Base-by-base conservation (phyloP, 2,113 vertebrate species). In the Seriola quinqueradiata region DNA sequence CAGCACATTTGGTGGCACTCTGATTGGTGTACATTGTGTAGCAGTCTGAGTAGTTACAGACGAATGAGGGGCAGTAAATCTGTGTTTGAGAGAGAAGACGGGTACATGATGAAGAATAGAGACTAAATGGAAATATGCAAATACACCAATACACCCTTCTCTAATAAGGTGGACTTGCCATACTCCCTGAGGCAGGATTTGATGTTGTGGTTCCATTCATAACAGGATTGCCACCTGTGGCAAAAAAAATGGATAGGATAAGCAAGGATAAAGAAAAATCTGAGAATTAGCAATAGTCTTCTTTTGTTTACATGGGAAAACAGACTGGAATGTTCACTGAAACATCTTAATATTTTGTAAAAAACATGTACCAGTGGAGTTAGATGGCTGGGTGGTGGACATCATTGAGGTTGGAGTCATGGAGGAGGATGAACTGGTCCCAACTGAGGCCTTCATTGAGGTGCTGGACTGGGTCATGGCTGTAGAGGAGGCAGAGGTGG, bases 31-130 rank as follows among this genome's bases (percentile, higher is more conserved):
- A 94, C 83, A 89, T 83, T 19, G 17, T 59, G 77, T 93, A 92
- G 85, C 96, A 96, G 16, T 88, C 68, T 0, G 93, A 83, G 63
- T 70, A 83, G 60, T 90, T 94, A 82, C 96, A 96, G 23, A 4
- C 77, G 70, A 94, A 95, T 3, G 85, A 74, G 21, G 81, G 92
- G 61, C 96, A 96, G 50, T 63, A 77, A 4, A 94, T 55, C 90
- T 95, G 74, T 82, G 57, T 79, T 60, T 77, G 71, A 70, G 61
- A 82, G 60, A 85, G 38, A 70, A 34, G 25, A 61, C 38, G 55
- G 8, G 8, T 4, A 5, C 25, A 64, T 8, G 9, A 77, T 61
- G 11, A 72, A 50, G 3, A 77, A 14, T 2, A 60, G 5, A 68
- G 28, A 64, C 23, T 58, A 25, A 76, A 68, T n/a, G 14, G 10